A percentile compares a stretch with the other conserved stretches of the same genome.
These are phyloP conservation scores for Mirza zaza DNA, from an alignment of 2,113 vertebrate species.

Conservation along the genomic window DNA sequence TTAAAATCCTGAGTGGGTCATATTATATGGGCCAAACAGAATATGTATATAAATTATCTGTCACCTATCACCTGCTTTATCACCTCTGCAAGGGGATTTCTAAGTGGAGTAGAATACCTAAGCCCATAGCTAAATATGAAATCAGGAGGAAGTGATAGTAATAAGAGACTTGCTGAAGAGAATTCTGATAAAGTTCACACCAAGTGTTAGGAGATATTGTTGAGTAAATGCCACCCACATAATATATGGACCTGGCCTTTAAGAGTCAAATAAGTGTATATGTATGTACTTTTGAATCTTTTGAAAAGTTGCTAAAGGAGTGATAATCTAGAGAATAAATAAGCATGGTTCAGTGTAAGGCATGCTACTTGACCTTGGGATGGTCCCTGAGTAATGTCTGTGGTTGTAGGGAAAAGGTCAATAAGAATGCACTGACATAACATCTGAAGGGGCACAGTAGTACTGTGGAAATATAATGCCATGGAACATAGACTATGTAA, in stretches of 20 bases:
- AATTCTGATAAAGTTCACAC: background rate
- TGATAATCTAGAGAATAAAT: background rate
- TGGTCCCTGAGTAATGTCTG: background rate
- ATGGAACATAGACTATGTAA: background rate
- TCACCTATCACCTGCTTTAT: background rate
- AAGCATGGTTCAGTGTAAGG: background rate
- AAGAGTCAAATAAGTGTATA: background rate
- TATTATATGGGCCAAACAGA: background rate
- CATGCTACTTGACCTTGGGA: background rate
- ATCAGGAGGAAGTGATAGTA: background rate
- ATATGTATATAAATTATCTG: background rate
- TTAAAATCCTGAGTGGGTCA: conserved; percentile 10
- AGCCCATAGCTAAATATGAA: background rate
- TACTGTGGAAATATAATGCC: background rate
- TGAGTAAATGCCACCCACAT: background rate
- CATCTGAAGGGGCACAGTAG: background rate
- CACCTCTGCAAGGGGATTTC: background rate
- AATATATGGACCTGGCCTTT: background rate
- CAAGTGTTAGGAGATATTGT: background rate
- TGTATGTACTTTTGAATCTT: background rate
- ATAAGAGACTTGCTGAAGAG: background rate
- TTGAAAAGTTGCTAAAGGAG: background rate
- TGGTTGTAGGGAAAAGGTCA: background rate
- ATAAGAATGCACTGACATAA: background rate
- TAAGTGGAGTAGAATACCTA: background rate